Conservation (phyloP, 2,888 invertebrate species). For the Masnerella sp. region DNA sequence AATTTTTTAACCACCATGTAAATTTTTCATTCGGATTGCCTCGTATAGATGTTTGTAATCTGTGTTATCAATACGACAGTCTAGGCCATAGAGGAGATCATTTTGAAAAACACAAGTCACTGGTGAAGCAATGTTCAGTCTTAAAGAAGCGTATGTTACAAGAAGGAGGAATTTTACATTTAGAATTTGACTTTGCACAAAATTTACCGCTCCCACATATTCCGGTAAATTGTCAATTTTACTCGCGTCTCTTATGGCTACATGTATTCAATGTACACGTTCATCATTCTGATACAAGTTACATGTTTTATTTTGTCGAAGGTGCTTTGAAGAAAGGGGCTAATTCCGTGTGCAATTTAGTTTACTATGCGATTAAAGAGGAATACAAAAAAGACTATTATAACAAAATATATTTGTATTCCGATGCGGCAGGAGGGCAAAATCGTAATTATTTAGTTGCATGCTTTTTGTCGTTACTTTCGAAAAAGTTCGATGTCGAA, state of each 20-base stretch:
- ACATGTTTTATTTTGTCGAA: constrained; percentile 47
- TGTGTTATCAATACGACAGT: constrained; percentile 15
- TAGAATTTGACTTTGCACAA: constrained; percentile 45
- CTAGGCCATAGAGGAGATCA: background rate
- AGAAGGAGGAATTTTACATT: constrained; percentile 8
- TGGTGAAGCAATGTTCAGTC: background rate
- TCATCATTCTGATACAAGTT: constrained; percentile 33
- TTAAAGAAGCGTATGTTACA: constrained; percentile 20
- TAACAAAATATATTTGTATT: constrained; percentile 24
- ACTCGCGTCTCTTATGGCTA: constrained; percentile 31
- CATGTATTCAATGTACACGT: constrained; percentile 45
- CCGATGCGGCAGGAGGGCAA: constrained; percentile 24
- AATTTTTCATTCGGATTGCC: constrained; percentile 19
- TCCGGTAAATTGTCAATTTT: constrained; percentile 36
- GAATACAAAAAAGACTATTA: constrained; percentile 4
- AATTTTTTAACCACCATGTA: constrained; percentile 21
- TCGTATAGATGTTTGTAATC: constrained; percentile 26
- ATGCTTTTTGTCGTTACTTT: background rate
- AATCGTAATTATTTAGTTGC: constrained; percentile 6
- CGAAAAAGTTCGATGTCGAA: background rate
- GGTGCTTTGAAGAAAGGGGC: constrained; percentile 38
- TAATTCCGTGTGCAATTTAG: constrained; percentile 25
- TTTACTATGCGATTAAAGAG: background rate
- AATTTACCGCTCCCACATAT: constrained; percentile 33
- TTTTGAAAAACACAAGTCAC: background rate